A percentile compares a stretch with the other conserved stretches of the same genome.
Conservation (phyloP, 2,797 vertebrate species). For the Coregonus ussuriensis region DNA sequence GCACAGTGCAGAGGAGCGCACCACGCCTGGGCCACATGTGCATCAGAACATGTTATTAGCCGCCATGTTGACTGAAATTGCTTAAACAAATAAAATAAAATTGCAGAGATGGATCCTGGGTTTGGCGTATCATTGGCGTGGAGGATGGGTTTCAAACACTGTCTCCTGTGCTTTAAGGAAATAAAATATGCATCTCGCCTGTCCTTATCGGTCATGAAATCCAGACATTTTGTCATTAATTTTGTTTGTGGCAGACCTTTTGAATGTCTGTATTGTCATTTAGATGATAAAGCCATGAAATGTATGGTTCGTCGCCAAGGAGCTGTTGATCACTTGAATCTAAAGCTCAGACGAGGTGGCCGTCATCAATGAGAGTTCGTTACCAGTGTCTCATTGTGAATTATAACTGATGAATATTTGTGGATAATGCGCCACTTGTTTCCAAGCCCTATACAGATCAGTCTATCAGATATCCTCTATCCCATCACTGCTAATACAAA, state of each 20-base stretch:
- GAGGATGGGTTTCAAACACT: background rate
- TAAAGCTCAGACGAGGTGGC: slow-evolving; percentile 9
- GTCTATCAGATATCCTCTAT: background rate
- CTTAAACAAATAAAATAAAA: slow-evolving; percentile 1
- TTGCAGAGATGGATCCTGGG: background rate
- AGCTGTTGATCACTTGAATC: slow-evolving; percentile 34
- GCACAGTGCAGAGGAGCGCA: background rate
- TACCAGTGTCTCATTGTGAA: slow-evolving; percentile 23
- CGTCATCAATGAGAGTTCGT: slow-evolving; percentile 41
- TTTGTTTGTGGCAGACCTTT: background rate
- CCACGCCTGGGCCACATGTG: background rate
- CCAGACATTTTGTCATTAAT: background rate
- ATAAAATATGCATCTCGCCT: background rate
- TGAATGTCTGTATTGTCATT: background rate
- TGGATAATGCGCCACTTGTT: slow-evolving; percentile 23
- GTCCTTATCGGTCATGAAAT: background rate
- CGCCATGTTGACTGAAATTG: slow-evolving; percentile 2
- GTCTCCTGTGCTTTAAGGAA: background rate
- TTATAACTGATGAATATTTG: slow-evolving; percentile 32
- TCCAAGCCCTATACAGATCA: slow-evolving; percentile 8
- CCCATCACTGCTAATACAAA: background rate
- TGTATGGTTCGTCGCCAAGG: background rate
- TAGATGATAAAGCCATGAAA: background rate
- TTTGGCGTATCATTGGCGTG: background rate
- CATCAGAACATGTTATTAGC: background rate